Evolutionary conservation across 2,888 invertebrate species (phyloP).

Genomic region (Danaus chrysippus): DNA sequence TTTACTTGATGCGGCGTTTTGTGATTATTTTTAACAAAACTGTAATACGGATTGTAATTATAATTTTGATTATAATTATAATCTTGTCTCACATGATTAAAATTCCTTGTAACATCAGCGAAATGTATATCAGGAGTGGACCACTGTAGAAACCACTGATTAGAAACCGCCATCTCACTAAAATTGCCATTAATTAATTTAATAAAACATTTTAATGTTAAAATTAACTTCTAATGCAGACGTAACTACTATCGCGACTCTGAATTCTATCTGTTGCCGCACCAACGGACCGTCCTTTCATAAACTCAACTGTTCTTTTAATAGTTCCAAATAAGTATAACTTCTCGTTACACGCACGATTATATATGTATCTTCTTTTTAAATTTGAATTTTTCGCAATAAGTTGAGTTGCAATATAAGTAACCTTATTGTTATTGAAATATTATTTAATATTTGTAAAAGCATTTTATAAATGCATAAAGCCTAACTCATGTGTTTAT

Average conservation of each 20-base stretch:
- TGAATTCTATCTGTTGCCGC: conserved; percentile 16
- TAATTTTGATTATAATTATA: conserved; percentile 38
- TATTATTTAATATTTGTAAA: too few relatives aligned
- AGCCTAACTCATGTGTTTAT: too few relatives aligned
- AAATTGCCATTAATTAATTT: not conserved
- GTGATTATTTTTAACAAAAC: conserved; percentile 4
- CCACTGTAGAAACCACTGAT: conserved; percentile 76
- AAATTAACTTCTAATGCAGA: conserved; percentile 8
- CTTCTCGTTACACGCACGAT: too few relatives aligned
- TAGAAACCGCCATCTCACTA: conserved; percentile 63
- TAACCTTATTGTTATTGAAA: too few relatives aligned
- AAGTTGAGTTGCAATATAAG: too few relatives aligned
- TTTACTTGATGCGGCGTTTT: conserved; percentile 11
- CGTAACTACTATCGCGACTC: conserved; percentile 21
- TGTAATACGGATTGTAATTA: conserved; percentile 16
- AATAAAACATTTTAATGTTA: not conserved
- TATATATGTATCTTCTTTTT: too few relatives aligned
- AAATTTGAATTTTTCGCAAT: too few relatives aligned
- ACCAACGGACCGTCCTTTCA: conserved; percentile 20
- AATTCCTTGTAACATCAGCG: conserved; percentile 57
- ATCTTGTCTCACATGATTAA: conserved; percentile 49
- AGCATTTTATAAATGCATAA: too few relatives aligned
- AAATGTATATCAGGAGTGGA: conserved; percentile 58
- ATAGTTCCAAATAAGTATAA: too few relatives aligned
- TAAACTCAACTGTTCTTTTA: conserved; percentile 9